Base-by-base conservation (phyloP, 2,888 invertebrate genomes). In the Leuctra nigra region DNA sequence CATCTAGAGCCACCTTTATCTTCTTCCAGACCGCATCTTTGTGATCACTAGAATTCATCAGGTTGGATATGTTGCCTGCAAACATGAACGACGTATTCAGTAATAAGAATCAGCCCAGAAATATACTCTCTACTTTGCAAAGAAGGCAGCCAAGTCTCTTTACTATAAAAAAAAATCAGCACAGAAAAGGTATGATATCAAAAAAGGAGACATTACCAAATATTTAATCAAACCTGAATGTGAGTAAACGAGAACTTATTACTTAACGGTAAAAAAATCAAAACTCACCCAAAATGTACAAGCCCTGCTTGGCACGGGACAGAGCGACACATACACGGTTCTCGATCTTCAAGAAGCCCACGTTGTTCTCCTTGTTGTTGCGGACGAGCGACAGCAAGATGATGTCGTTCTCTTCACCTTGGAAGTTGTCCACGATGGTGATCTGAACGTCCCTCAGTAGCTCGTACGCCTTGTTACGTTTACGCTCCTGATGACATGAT, bases 391-490 rank as follows among this genome's bases (percentile, higher is more conserved):
- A 88, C 59, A 91, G 70, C 63, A 91, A 75, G 54, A 91, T 82
- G 65, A 91, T 87, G 67, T 82, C 82, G 66, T 80, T 84, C 74
- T 89, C 90, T 66, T 88, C 84, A 0, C 91, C 90, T 73, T 91
- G 91, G 66, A 80, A 91, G 68, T 86, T 88, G 68, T 91, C 90
- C 1, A 90, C 83, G 1, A 82, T 81, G 0, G 82, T 77, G 18
- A 87, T 77, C 59, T 77, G 74, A 7, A 86, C 76, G 38, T 77
- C 75, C 22, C 71, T 64, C 4, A 81, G 69, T 1, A 70, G 58
- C 1, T 63, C 54, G 57, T 61, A 62, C 11, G 65, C 61, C 53
- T 66, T 65, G n/a, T n/a, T n/a, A n/a, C n/a, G n/a, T n/a, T n/a
- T n/a, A 33, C 64, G 62, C 53, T 66, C 63, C 69, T 69, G 55